Conservation (phyloP, 1,140 invertebrate genomes). For the Ctenoplectra terminalis region DNA sequence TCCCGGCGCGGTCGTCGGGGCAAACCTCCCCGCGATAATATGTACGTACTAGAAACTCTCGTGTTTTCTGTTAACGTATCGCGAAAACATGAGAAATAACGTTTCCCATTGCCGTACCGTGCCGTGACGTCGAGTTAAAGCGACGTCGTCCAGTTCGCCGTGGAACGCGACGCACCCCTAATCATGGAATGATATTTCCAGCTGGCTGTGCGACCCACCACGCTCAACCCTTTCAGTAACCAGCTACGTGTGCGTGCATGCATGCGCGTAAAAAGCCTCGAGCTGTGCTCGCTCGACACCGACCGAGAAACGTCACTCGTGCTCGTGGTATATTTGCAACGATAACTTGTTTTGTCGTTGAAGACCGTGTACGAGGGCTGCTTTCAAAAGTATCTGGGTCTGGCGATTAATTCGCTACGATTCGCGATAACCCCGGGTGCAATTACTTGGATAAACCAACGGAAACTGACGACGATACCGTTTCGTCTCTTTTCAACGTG, state of each 20-base stretch:
- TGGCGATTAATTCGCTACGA: conserved; percentile 52
- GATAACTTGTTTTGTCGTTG: conserved; percentile 51
- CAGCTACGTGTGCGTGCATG: conserved; percentile 3
- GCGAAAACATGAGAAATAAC: conserved; percentile 72
- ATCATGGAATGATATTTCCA: conserved; percentile 68
- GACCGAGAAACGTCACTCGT: conserved; percentile 53
- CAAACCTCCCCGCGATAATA: conserved; percentile 61
- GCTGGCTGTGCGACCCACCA: conserved; percentile 37
- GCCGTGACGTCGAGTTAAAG: conserved; percentile 58
- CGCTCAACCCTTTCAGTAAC: conserved; percentile 16
- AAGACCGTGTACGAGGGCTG: background rate
- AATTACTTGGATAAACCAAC: background rate
- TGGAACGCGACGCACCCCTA: conserved; percentile 55
- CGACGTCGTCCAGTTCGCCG: conserved; percentile 37
- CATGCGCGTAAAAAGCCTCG: conserved; percentile 18
- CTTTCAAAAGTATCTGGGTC: conserved; percentile 25
- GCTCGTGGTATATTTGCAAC: conserved; percentile 28
- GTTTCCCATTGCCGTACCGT: conserved; percentile 66
- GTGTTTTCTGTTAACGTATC: conserved; percentile 73
- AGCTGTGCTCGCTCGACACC: background rate
- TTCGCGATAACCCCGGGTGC: conserved; percentile 47
- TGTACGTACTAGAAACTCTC: conserved; percentile 71
- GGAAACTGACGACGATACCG: background rate
- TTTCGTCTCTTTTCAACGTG: background rate
- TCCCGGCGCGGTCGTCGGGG: conserved; percentile 15